These are phyloP conservation scores for Leptinotarsa undecemlineata DNA, from an alignment of 1,140 invertebrate genomes.

Conservation along the genomic window DNA sequence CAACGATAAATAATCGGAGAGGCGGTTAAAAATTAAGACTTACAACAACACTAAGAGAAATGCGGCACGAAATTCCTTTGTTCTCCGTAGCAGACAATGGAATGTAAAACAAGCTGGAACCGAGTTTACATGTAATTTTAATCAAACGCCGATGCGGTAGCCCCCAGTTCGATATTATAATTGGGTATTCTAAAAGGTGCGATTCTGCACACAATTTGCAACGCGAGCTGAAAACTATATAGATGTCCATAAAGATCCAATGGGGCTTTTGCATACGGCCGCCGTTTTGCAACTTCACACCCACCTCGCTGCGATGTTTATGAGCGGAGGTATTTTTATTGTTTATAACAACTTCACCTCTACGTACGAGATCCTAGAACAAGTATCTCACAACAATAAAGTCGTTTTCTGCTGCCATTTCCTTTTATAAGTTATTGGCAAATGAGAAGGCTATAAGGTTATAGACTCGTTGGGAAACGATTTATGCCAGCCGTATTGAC, in stretches of 20 bases:
- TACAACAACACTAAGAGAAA: conserved; percentile 49
- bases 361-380: conserved; percentile 22
- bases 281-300: conserved; percentile 48
- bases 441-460: conserved; percentile 4
- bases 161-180: conserved; percentile 52
- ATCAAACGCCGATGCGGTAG: conserved; percentile 51
- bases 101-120: conserved; percentile 55
- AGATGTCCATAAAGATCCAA: conserved; percentile 47
- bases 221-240: conserved; percentile 39
- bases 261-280: conserved; percentile 43
- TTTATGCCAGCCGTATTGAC: neutral
- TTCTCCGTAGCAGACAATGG: conserved; percentile 54
- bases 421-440: conserved; percentile 17
- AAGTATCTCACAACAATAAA: conserved; percentile 29
- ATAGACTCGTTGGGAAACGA: conserved; percentile 9
- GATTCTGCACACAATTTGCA: conserved; percentile 55
- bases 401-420: neutral
- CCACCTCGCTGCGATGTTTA: conserved; percentile 40
- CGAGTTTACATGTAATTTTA: conserved; percentile 55
- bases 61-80: conserved; percentile 53
- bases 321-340: conserved; percentile 45
- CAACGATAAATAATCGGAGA: conserved; percentile 47
- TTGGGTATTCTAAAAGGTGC: conserved; percentile 50
- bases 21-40: conserved; percentile 53
- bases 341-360: conserved; percentile 41